Percentiles rank a stretch among this genome's conserved stretches.
Evolutionary conservation across 2,888 invertebrate species (phyloP).

Genomic region (Drosophila kambysellisi): DNA sequence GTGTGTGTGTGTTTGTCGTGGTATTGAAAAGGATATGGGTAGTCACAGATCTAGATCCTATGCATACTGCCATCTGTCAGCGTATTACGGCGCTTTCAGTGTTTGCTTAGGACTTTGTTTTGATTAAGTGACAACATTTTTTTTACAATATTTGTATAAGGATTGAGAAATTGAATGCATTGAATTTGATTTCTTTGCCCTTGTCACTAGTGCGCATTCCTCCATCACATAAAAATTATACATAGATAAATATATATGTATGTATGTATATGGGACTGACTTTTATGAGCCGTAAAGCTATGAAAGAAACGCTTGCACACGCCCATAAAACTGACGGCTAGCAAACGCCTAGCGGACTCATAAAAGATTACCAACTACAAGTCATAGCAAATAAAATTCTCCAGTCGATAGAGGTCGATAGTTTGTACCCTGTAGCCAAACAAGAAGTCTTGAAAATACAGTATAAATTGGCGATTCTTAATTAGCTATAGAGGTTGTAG

Average conservation of each 20-base stretch:
- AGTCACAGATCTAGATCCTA: background rate
- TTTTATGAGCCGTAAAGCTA: slow-evolving; percentile 69
- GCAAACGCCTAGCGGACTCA: slow-evolving; percentile 42
- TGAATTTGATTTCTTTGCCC: slow-evolving; percentile 64
- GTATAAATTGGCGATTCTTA: background rate
- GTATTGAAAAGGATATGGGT: slow-evolving; percentile 47
- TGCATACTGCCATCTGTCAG: slow-evolving; percentile 24
- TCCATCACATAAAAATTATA: slow-evolving; percentile 33
- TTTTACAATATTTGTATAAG: slow-evolving; percentile 65
- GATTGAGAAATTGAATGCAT: slow-evolving; percentile 57
- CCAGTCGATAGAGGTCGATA: background rate
- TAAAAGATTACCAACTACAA: slow-evolving; percentile 52
- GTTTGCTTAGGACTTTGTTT: slow-evolving; percentile 75
- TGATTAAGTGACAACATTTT: slow-evolving; percentile 71
- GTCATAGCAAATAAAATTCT: slow-evolving; percentile 28
- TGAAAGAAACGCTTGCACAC: slow-evolving; percentile 63
- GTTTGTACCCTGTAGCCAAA: background rate
- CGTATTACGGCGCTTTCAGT: slow-evolving; percentile 17
- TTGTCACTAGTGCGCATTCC: slow-evolving; percentile 19
- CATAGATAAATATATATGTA: slow-evolving; percentile 21
- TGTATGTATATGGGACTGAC: slow-evolving; percentile 2
- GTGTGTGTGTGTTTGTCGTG: slow-evolving; percentile 32
- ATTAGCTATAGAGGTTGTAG: background rate
- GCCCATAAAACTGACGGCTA: slow-evolving; percentile 59
- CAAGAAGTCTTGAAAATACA: background rate